A percentile compares a stretch with the other conserved stretches of the same genome.
Conservation (phyloP, 2,797 vertebrate species). For the Podarcis lilfordi region DNA sequence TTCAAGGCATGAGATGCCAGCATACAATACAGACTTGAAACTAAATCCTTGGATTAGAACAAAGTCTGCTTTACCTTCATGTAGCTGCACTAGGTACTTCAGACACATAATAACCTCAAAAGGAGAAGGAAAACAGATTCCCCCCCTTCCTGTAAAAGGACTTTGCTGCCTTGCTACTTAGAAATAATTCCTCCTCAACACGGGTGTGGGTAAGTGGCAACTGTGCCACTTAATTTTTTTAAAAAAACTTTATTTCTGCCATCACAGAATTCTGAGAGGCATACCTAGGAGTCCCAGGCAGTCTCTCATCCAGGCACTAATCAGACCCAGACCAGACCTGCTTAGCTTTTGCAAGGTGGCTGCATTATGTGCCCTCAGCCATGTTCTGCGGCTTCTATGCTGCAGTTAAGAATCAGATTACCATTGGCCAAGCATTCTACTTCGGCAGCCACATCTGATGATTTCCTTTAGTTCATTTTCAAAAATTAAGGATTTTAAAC, state of each 20-base stretch:
- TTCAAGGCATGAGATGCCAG: not conserved
- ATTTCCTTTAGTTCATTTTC: not conserved
- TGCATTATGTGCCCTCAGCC: not conserved
- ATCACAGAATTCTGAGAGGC: not conserved
- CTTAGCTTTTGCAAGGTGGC: not conserved
- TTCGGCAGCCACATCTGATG: constrained; percentile 49
- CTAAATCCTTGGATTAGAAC: not conserved
- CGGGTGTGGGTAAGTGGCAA: not conserved
- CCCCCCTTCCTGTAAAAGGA: too few relatives aligned
- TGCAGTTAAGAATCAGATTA: constrained; percentile 21
- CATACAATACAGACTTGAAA: not conserved
- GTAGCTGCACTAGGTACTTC: not conserved
- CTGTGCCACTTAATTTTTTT: not conserved
- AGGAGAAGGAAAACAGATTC: too few relatives aligned
- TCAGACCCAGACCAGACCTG: not conserved
- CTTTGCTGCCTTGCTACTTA: not conserved
- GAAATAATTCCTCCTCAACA: not conserved
- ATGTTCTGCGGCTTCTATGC: not conserved
- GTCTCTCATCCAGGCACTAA: too few relatives aligned
- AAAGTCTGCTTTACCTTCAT: not conserved
- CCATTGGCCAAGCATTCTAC: constrained; percentile 25
- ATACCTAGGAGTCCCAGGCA: not conserved
- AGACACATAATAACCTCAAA: not conserved
- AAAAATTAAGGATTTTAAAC: not conserved
- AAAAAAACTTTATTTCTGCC: not conserved